These are phyloP conservation scores for Zaprionus ghesquierei DNA, from an alignment of 1,140 invertebrate genomes.

Conservation along the genomic window DNA sequence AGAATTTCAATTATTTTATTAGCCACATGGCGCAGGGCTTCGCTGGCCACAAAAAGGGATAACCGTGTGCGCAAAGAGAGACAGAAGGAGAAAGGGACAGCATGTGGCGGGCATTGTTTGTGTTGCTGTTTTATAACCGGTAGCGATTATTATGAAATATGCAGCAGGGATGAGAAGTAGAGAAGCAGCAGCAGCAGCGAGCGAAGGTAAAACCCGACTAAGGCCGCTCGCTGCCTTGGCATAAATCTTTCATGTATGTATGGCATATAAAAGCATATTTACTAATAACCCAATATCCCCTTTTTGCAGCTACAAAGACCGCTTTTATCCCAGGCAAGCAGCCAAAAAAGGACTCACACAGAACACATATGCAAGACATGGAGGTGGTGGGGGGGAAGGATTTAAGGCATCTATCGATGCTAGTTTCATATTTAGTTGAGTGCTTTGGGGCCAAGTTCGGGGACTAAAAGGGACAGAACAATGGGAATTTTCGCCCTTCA, in stretches of 20 bases:
- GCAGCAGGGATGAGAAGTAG: slow-evolving; percentile 46
- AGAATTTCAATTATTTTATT: slow-evolving; percentile 81
- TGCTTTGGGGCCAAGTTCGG: slow-evolving; percentile 56
- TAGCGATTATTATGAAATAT: slow-evolving; percentile 77
- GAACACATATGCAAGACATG: slow-evolving; percentile 1
- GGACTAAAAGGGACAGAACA: slow-evolving; percentile 25
- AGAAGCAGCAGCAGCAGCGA: neutral
- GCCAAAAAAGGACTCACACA: slow-evolving; percentile 50
- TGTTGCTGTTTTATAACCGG: slow-evolving; percentile 42
- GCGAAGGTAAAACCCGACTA: slow-evolving; percentile 8
- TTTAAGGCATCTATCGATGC: slow-evolving; percentile 47
- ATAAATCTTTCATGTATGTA: slow-evolving; percentile 74
- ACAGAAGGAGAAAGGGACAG: neutral
- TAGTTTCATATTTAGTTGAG: slow-evolving; percentile 73
- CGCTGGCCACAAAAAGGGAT: slow-evolving; percentile 56
- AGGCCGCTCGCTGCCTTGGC: slow-evolving; percentile 33
- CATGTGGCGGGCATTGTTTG: slow-evolving; percentile 61
- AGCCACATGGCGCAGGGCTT: slow-evolving; percentile 65
- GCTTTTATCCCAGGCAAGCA: slow-evolving; percentile 34
- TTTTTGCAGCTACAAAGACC: slow-evolving; percentile 44
- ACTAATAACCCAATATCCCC: slow-evolving; percentile 78
- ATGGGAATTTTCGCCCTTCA: slow-evolving; percentile 48
- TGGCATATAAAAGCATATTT: slow-evolving; percentile 72
- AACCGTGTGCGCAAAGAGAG: slow-evolving; percentile 34
- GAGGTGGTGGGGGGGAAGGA: neutral